Base-by-base conservation (phyloP, 2,797 vertebrate genomes). In the Fratercula arctica region DNA sequence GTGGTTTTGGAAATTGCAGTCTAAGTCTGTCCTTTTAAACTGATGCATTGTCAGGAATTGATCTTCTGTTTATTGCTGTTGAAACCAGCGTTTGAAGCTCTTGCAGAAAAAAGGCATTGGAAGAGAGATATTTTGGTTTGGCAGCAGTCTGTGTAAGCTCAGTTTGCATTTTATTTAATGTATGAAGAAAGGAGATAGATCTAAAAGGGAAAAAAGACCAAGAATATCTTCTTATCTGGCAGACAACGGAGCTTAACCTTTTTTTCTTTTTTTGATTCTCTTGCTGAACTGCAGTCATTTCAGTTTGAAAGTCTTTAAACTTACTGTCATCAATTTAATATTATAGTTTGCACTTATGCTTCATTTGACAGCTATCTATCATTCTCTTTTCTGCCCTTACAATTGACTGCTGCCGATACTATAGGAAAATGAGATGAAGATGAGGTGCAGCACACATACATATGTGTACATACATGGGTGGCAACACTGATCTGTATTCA, bases 401-500 rank as follows among this genome's bases (percentile, higher is more conserved):
- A 81, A 11, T 35, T 66, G 35, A 11, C 25, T 74, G 89, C 66
- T 93, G 43, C 10, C 57, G 31, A 16, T 90, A 26, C 2, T 48
- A 5, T 7, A 46, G 67, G 60, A 57, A 51, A 85, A 56, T 53
- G 46, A 59, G 57, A 12, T 59, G 46, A 60, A 75, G 63, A 50
- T 45, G 46, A 80, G 33, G 33, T 63, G 15, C 5, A 59, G 8
- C 23, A 26, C 19, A 18, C 3, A 3, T 17, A 10, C 0, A 2
- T n/a, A 6, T 0, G 2, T 16, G 2, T 73, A 9, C 0, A 0
- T 57, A 23, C n/a, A 2, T 28, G 33, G 14, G 3, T 85, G 46
- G 21, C 39, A 83, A 11, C 10, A 24, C 11, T 64, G 20, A 50
- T 53, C 29, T 82, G 14, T 66, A 56, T 24, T 54, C 6, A 7